These are phyloP conservation scores for Diabrotica undecimpunctata DNA, from an alignment of 1,140 invertebrate genomes.

Conservation along the genomic window DNA sequence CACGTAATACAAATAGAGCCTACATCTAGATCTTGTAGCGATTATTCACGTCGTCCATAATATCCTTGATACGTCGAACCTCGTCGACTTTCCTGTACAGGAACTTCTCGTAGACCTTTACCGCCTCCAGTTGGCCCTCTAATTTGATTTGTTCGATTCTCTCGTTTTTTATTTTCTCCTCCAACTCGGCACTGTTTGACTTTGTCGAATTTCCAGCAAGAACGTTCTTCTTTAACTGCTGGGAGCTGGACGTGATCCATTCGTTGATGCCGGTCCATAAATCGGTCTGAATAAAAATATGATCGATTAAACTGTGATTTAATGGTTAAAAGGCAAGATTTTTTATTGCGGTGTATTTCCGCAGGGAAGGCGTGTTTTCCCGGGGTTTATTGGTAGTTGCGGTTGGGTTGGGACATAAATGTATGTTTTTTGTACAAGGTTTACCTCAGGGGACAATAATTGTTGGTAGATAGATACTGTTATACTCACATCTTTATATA, in stretches of 20 bases:
- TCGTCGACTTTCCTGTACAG: slow-evolving; percentile 16
- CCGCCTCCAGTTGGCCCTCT: slow-evolving; percentile 18
- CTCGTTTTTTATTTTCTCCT: not conserved
- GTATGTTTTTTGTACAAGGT: too few species aligned
- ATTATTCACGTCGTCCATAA: not conserved
- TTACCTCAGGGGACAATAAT: too few species aligned
- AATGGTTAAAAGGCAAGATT: not conserved
- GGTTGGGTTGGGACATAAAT: too few species aligned
- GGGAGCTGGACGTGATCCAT: not conserved
- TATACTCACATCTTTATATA: too few species aligned
- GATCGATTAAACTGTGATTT: not conserved
- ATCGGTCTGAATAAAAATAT: not conserved
- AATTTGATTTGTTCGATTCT: slow-evolving; percentile 19
- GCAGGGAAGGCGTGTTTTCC: too few species aligned
- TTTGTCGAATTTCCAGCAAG: not conserved
- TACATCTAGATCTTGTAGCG: too few species aligned
- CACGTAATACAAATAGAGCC: too few species aligned
- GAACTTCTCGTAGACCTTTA: slow-evolving; percentile 19
- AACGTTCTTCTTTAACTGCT: not conserved
- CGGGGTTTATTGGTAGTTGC: too few species aligned
- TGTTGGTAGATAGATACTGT: too few species aligned
- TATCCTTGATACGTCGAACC: slow-evolving; percentile 10
- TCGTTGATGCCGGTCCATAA: slow-evolving; percentile 6
- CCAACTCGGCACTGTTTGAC: slow-evolving; percentile 3
- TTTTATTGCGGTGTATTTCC: not conserved